Evolutionary conservation across 2,888 invertebrate species (phyloP), one percentile per base, ranked within the genome.

Genomic region (Magallana nippona): DNA sequence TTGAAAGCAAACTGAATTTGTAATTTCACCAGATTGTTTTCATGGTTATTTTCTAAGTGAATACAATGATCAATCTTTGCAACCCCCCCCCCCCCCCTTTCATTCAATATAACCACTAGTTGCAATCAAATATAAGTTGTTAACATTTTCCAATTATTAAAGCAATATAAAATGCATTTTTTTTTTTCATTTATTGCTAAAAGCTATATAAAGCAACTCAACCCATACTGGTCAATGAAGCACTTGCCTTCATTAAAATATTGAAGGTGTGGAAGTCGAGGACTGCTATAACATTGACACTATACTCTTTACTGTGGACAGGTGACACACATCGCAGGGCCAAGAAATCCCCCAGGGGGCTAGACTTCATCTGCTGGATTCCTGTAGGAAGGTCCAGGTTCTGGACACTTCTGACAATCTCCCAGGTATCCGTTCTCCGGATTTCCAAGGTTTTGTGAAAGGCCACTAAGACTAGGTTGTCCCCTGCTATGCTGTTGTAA

Each of bases 291-390:
- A 87, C 84, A 79, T 91, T 91, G 17, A 88, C 86, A 78, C 82
- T 86, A 80, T 86, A 91, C 78, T 91, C 89, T 22, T 89, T 89
- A 63, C 89, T 88, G 81, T 90, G 90, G 19, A 89, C 86, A 17
- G 90, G 90, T 57, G 87, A 88, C 15, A 90, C 90, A 83, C 90
- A 91, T 10, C 91, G 84, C 0, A 89, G 82, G 1, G 90, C 90
- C 5, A 91, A 60, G 78, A 87, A 91, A 77, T 90, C 88, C 11
- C 91, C 91, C 55, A 86, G 83, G 1, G 88, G 89, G 84, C 91
- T 91, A 15, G 91, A 89, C 55, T 90, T 88, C 22, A 91, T 88
- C 79, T 91, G 91, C 55, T 89, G 90, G 77, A 91, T 90, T 71
- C 83, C 84, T 15, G 91, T 89, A 27, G 89, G 87, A n/a, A 89